Percentiles rank a stretch among this genome's conserved stretches.
Evolutionary conservation across 2,888 invertebrate species (phyloP).

Genomic region (Tuberolachnus salignus): DNA sequence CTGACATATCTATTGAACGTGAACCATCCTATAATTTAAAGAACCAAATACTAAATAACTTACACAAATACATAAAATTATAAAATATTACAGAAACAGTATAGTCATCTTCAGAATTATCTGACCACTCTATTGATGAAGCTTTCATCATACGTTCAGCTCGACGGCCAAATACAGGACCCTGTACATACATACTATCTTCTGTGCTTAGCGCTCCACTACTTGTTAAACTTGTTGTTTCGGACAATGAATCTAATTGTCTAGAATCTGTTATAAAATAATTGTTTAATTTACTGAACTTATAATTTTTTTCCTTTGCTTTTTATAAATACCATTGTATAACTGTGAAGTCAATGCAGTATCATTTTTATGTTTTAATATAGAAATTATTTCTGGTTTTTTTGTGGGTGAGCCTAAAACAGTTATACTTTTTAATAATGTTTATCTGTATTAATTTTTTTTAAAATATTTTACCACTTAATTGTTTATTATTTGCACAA

Average conservation of each 20-base stretch:
- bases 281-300: not conserved
- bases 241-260: slow-evolving; percentile 40
- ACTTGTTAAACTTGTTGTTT: slow-evolving; percentile 54
- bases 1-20: slow-evolving; percentile 41
- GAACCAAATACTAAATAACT: not conserved
- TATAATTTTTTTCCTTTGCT: not conserved
- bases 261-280: slow-evolving; percentile 20
- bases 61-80: too few species aligned
- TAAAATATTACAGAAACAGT: slow-evolving; percentile 33
- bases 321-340: slow-evolving; percentile 29
- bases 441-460: not conserved
- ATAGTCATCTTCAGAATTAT: slow-evolving; percentile 48
- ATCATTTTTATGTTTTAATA: slow-evolving; percentile 54
- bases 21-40: slow-evolving; percentile 42
- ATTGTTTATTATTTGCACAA: slow-evolving; percentile 30
- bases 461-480: slow-evolving; percentile 1
- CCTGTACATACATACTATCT: slow-evolving; percentile 36
- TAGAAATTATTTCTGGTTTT: slow-evolving; percentile 53
- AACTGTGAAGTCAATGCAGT: slow-evolving; percentile 14
- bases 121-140: slow-evolving; percentile 53
- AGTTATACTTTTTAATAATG: not conserved
- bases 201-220: slow-evolving; percentile 51
- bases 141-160: slow-evolving; percentile 57
- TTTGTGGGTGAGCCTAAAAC: slow-evolving; percentile 16
- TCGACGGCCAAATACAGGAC: slow-evolving; percentile 53